Evolutionary conservation across 2,113 vertebrate genomes (phyloP), one percentile per base, ranked within the genome.

Genomic region (Ochotona curzoniae): DNA sequence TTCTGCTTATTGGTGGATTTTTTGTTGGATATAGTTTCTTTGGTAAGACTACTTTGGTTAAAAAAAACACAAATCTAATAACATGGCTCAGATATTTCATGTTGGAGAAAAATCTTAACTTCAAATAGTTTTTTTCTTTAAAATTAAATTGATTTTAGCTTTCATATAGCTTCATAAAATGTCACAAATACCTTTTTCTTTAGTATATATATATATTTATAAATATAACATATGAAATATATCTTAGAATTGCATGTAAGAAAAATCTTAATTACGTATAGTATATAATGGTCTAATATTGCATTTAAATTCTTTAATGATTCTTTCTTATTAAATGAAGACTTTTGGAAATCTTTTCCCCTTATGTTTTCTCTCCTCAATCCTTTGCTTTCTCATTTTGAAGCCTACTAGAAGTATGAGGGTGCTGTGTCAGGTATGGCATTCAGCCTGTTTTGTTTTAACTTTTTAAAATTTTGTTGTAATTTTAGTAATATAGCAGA

Each of bases 391-490:
- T 98, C 98, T 98, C 98, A 98, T 98, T 99, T 98, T 98, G 98
- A 99, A 99, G 99, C 99, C 99, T 98, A 99, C 99, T 99, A 99
- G 99, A 99, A 99, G 99, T 99, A 99, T 99, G 99, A 99, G 99
- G 98, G 99, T 99, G 98, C 99, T 99, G 98, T 99, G 99, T 99
- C 99, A 99, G 99, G 99, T 99, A 99, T 98, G 98, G 98, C 98
- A 98, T 98, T 97, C 92, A 98, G 98, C 98, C 97, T 98, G 96
- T 98, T 99, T 98, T 98, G 97, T 97, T 97, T 97, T 98, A 97
- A 94, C 49, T 88, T 38, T 12, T 6, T 92, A 93, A 64, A 88
- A 79, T 61, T 96, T 75, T 93, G 84, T 87, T 35, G 93, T 76
- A 93, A 81, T 94, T 95, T 93, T 69, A 93, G 5, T 76, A 93